Evolutionary conservation across 1,140 invertebrate genomes (phyloP), one percentile per base, ranked within the genome.

Genomic region (Leguminivora glycinivorella): DNA sequence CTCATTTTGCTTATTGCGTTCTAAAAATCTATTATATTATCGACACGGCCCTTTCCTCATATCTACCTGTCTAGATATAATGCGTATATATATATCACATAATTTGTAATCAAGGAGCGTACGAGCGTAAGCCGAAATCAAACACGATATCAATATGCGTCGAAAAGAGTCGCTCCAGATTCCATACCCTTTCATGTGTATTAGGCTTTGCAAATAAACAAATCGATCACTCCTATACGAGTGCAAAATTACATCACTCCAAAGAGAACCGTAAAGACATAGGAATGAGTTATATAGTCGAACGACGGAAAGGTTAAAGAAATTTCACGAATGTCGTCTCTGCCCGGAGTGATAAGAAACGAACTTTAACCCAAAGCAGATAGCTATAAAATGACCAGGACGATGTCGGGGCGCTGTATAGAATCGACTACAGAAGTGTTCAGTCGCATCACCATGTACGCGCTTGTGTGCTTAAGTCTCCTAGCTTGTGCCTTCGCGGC

Each of bases 301-400:
- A 10, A 29, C 10, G 47, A 52, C 25, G 3, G 4, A 60, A 9
- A n/a, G 14, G 5, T 60, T 9, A 5, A 60, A 60, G 25, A 60
- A 60, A 60, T 26, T 60, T 60, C 56, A 60, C 56, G 56, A 60
- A 60, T 12, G 22, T 25, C 56, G 56, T 29, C 22, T 60, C 9
- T 29, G 56, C 5, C 25, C 56, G 3, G 56, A 60, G 56, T 29
- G 56, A 60, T 60, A 60, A 60, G 56, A 25, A 26, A 17, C 17
- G 56, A 60, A 60, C 56, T 60, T 60, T 60, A 60, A 60, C 56
- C 56, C n/a, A 60, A 60, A 29, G 25, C 10, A 60, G 2, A 10
- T 26, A 60, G 56, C 22, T 60, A 60, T 60, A 60, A 60, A 52
- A n/a, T 60, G 14, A 25, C n/a, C 56, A n/a, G 25, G 22, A 60